phyloP scores from a whole-genome alignment of 2,113 vertebrate genomes.

The Argyrosomus japonicus region DNA sequence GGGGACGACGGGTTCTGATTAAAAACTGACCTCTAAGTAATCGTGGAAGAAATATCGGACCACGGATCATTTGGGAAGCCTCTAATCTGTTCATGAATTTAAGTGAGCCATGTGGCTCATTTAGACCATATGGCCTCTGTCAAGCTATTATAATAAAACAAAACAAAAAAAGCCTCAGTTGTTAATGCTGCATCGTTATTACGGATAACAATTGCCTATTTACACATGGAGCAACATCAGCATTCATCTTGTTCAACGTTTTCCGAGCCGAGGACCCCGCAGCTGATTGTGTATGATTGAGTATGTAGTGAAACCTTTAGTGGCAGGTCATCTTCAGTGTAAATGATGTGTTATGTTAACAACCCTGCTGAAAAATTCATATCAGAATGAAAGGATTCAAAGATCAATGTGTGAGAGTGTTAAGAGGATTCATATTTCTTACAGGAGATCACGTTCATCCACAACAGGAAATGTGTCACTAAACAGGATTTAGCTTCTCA shows the following conservation, averaged over 20 bases:
- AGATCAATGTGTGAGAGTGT: conserved; percentile 49
- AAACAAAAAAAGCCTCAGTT: no score
- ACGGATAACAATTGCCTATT: not conserved
- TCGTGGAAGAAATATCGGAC: not conserved
- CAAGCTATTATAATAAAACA: not conserved
- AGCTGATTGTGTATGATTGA: no score
- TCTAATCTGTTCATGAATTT: not conserved
- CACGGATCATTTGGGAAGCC: not conserved
- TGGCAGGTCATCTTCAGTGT: no score
- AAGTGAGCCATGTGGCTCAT: not conserved
- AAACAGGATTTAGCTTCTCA: conserved; percentile 63
- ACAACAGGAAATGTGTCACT: conserved; percentile 51
- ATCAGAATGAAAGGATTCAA: conserved; percentile 14
- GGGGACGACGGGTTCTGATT: not conserved
- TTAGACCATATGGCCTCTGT: not conserved
- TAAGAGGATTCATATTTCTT: conserved; percentile 58
- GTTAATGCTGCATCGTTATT: not conserved
- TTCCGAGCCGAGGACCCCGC: no score
- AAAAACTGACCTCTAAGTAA: not conserved
- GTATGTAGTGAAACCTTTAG: no score
- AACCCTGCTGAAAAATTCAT: not conserved
- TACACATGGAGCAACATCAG: not conserved
- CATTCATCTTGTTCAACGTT: not conserved
- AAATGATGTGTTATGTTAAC: no score
- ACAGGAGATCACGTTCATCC: conserved; percentile 50